Evolutionary conservation across 1,140 invertebrate genomes (phyloP).

Genomic region (Ceratina japonica): DNA sequence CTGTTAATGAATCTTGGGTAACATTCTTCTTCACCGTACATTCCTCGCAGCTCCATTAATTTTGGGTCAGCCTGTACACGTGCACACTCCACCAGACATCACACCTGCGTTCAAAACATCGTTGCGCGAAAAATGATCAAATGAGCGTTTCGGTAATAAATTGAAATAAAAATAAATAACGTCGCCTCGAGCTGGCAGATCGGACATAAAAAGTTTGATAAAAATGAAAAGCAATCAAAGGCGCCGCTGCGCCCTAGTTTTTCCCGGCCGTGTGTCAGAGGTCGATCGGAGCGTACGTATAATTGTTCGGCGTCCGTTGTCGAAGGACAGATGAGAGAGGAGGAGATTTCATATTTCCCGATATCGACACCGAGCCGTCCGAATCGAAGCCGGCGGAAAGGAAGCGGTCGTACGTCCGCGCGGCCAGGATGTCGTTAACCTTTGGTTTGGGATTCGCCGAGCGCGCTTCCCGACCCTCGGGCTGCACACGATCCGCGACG

Average conservation of each 20-base stretch:
- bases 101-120: not conserved
- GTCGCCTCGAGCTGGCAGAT: not conserved
- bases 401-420: slow-evolving; percentile 29
- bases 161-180: not conserved
- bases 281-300: not conserved
- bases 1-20: not conserved
- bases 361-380: not conserved
- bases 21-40: not conserved
- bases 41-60: not conserved
- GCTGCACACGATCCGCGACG: not conserved
- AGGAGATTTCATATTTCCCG: not conserved
- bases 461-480: slow-evolving; percentile 3
- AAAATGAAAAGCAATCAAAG: not conserved
- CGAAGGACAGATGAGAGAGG: too few species aligned
- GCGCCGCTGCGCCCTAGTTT: not conserved
- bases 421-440: slow-evolving; percentile 55
- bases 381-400: slow-evolving; percentile 39
- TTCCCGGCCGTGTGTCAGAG: not conserved
- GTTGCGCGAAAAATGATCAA: not conserved
- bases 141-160: not conserved
- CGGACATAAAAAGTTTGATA: not conserved
- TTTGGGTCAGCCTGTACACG: not conserved
- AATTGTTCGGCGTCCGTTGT: not conserved
- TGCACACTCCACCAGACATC: not conserved
- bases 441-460: slow-evolving; percentile 27